Conservation (phyloP, 2,797 vertebrate species). For the Trematomus bernacchii region DNA sequence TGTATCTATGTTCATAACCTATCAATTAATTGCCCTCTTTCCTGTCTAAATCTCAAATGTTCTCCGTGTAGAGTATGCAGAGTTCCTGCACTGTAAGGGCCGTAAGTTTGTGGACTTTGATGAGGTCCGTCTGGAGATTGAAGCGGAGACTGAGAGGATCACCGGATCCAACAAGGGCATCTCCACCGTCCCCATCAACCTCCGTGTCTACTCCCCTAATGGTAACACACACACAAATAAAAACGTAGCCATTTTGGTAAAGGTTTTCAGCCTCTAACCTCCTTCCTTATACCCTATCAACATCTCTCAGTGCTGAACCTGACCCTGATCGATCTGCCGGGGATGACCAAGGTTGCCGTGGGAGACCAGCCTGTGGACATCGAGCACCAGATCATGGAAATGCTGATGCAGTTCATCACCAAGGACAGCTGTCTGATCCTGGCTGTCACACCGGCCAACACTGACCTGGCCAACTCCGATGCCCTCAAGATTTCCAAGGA, state of each 20-base stretch:
- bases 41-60: background rate
- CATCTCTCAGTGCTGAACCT: constrained; percentile 88
- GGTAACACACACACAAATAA: constrained; percentile 40
- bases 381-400: constrained; percentile 95
- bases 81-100: constrained; percentile 97
- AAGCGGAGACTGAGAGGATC: constrained; percentile 92
- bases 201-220: constrained; percentile 92
- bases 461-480: constrained; percentile 94
- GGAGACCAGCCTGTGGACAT: constrained; percentile 95
- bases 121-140: constrained; percentile 94
- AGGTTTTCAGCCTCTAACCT: background rate
- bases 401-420: constrained; percentile 96
- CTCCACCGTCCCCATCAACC: constrained; percentile 93
- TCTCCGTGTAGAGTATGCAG: constrained; percentile 89
- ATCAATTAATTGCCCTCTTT: background rate
- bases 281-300: background rate
- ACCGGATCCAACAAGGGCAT: constrained; percentile 97
- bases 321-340: constrained; percentile 94
- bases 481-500: constrained; percentile 97
- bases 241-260: background rate
- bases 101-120: constrained; percentile 97
- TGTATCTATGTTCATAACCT: background rate
- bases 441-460: constrained; percentile 94
- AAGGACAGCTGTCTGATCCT: constrained; percentile 94
- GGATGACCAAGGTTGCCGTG: constrained; percentile 96